Conservation (phyloP, 2,888 invertebrate genomes). For the Hemaris fuciformis region DNA sequence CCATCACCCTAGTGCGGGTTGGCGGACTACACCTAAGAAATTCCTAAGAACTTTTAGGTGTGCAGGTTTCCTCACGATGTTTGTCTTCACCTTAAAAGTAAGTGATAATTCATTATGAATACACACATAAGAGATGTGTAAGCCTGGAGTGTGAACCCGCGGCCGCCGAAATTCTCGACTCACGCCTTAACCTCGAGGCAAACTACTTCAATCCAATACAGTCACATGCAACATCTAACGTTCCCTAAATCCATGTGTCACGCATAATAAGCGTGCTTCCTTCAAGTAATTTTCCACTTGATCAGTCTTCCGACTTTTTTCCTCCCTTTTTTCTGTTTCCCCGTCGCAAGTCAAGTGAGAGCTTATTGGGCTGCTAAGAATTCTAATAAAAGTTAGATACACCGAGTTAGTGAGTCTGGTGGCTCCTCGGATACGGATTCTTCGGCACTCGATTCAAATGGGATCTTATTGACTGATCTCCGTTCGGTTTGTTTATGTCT, state of each 20-base stretch:
- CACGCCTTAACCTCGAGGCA: too few species aligned
- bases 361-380: slow-evolving; percentile 65
- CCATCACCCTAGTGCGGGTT: too few species aligned
- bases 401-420: slow-evolving; percentile 49
- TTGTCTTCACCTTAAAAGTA: too few species aligned
- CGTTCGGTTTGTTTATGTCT: slow-evolving; percentile 20
- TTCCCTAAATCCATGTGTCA: slow-evolving; percentile 24
- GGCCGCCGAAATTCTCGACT: too few species aligned
- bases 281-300: slow-evolving; percentile 72
- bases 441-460: slow-evolving; percentile 46
- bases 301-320: slow-evolving; percentile 59
- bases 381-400: slow-evolving; percentile 68
- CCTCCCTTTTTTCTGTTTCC: slow-evolving; percentile 39
- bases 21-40: too few species aligned
- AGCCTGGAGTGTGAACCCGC: too few species aligned
- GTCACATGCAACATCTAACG: neutral
- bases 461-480: slow-evolving; percentile 35
- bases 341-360: slow-evolving; percentile 60
- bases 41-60: too few species aligned
- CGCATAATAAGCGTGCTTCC: slow-evolving; percentile 42
- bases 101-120: too few species aligned
- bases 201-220: neutral
- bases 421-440: slow-evolving; percentile 33
- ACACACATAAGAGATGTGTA: too few species aligned
- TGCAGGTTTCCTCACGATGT: too few species aligned